Base-by-base conservation (phyloP, 2,888 invertebrate genomes). In the Cheilosia soror region DNA sequence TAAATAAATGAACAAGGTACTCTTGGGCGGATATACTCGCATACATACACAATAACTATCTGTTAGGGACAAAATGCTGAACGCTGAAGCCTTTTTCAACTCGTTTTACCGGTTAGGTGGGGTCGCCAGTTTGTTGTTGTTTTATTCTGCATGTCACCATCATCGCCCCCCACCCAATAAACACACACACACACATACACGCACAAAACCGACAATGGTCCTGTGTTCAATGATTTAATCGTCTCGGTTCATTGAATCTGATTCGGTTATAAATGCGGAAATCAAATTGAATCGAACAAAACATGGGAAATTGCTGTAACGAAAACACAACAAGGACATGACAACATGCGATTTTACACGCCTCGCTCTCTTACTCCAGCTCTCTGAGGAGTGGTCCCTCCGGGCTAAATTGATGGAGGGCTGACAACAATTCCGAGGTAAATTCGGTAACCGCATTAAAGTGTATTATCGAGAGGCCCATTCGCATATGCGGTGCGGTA, bases 281-380 rank as follows among this genome's bases (percentile, higher is more conserved):
- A 85, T 85, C 85, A 85, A 85, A 85, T 85, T 85, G 85, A 85
- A 85, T 81, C 77, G 72, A 80, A 85, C 85, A 85, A 85, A 85
- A 85, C 85, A 85, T 85, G 77, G 85, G 81, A 81, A 85, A 81
- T 81, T 85, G 81, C 81, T 85, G 85, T 85, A 85, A 85, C 85
- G 72, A 85, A 85, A 85, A 85, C 85, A 85, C 85, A 85, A 85
- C 85, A 85, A 85, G 81, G 85, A 85, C 85, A 85, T 77, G 81
- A 80, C 85, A 85, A 85, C 85, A 85, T 77, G 55, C 76, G 72
- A 85, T 80, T 81, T 85, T 85, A 85, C 85, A 85, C 80, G 20
- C 79, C 79, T 69, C 83, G 72, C 72, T 65, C 78, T 5, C 55
- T 53, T 44, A 13, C 57, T 49, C 15, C 37, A 25, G n/a, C n/a